Base-by-base conservation (phyloP, 1,140 invertebrate genomes). In the Plodia interpunctella region DNA sequence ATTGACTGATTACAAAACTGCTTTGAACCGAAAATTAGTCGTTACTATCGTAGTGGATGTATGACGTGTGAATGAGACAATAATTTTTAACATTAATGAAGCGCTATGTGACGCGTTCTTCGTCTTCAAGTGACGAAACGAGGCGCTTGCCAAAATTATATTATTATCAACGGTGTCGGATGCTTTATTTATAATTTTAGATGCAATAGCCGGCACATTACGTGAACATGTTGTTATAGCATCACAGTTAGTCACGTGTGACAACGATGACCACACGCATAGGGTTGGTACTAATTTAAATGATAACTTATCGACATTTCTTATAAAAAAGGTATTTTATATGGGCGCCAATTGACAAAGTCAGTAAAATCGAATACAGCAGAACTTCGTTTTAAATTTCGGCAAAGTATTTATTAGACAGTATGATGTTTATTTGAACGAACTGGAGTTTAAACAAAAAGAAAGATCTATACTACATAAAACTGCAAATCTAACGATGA, bases 31-130 rank as follows among this genome's bases (percentile, higher is more conserved):
- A 85, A 86, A 84, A 72, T 83, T 82, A 74, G 78, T 82, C 66
- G 81, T 82, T 85, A 88, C 86, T 86, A 87, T 78, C 72, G 74
- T 86, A 88, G 83, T 85, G 78, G 72, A 74, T 68, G 62, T 68
- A 65, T 75, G 67, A 71, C 78, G 70, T 73, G 65, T 87, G 84
- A 88, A 87, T 88, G 80, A 83, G 84, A 83, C 76, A 83, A 86
- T 83, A 85, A 86, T 83, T 83, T 88, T 82, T 83, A 82, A 79
- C 77, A 69, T 70, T 74, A 75, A 77, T 70, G 70, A 72, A 68
- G 58, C 67, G 69, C 62, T 53, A 58, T 62, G 62, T 60, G 57
- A 66, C 69, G 64, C 69, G 66, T 57, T 58, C 10, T 53, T 44
- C 55, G 30, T 20, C 30, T 25, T 44, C 5, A 44, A 30, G 9